Evolutionary conservation across 1,140 invertebrate genomes (phyloP), one percentile per base, ranked within the genome.

Genomic region (Aphidius ervi): DNA sequence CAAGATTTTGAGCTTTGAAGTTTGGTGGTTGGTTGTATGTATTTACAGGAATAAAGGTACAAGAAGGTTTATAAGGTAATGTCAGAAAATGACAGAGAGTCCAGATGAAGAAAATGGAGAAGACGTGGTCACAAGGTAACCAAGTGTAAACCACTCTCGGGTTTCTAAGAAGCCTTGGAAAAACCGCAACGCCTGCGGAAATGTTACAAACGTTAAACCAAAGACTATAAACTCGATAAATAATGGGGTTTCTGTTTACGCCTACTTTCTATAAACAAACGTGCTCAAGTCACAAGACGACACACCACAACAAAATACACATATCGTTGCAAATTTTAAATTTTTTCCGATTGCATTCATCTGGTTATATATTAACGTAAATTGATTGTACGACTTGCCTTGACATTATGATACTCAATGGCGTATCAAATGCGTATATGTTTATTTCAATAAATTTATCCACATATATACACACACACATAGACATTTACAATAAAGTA

Each of bases 231-330:
- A 70, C 61, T 65, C 59, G 63, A 65, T 68, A 69, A 69, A 72
- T 70, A 70, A 72, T 63, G 67, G 62, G 63, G 59, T 67, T 68
- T 65, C 61, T 59, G 69, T 65, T 71, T 69, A 71, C 61, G 63
- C 63, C 65, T 61, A 65, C 65, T 53, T 66, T 56, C 52, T 64
- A 46, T 46, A 56, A 46, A 48, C 9, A 20, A 47, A 65, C 63
- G 65, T 67, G 55, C 65, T 31, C 23, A 31, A 31, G 23, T 31
- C 23, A 31, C 23, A 31, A 31, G 23, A 31, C 23, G 23, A 31
- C 23, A 31, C 4, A 31, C 23, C 23, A 31, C 23, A 31, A 31
- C 23, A 31, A 31, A 54, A 54, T 54, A 54, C 39, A 41, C 9
- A 54, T 16, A 10, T 10, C 52, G 40, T 54, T 37, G n/a, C 39